Evolutionary conservation across 2,797 vertebrate genomes (phyloP), one percentile per base, ranked within the genome.

Genomic region (Pteropus rufus): DNA sequence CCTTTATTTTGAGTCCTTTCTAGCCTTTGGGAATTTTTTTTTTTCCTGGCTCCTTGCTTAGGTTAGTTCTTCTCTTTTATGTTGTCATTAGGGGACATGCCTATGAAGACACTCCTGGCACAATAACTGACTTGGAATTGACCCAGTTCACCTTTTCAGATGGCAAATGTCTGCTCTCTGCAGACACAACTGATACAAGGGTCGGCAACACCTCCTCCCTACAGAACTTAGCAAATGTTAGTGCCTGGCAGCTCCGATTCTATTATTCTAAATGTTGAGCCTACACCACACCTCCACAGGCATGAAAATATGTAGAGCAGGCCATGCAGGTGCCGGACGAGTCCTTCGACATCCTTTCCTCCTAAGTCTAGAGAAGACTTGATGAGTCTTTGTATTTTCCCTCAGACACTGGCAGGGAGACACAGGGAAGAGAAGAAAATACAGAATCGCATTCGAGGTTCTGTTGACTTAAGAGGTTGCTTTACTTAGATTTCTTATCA

Each of bases 251-350:
- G 80, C 36, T 56, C 58, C 10, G 10, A 31, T 73, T 62, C n/a
- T 75, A 9, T 56, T n/a, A 39, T 34, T 84, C 93, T 81, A 70
- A 89, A 46, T 7, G 3, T 29, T 36, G 49, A 54, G 36, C 9
- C 15, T 39, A 41, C 2, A 19, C n/a, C 56, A 26, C 49, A 46
- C 41, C 8, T 65, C 23, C 18, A 54, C 54, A 64, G 39, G n/a
- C 31, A 86, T 15, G 18, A 90, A 46, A 56, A 87, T 7, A 75
- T 2, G n/a, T 3, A 70, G 24, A 46, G n/a, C 56, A 64, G 41
- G n/a, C 41, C 0, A 1, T 16, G 26, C 0, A 39, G 10, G 34
- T 12, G 6, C 23, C 21, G 9, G 1, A 34, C 2, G 67, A 19
- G 34, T 65, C 60, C 34, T 76, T 44, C 69, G 21, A 41, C 24